These are phyloP conservation scores for Nomada fabriciana DNA, from an alignment of 2,888 invertebrate genomes.

Conservation along the genomic window DNA sequence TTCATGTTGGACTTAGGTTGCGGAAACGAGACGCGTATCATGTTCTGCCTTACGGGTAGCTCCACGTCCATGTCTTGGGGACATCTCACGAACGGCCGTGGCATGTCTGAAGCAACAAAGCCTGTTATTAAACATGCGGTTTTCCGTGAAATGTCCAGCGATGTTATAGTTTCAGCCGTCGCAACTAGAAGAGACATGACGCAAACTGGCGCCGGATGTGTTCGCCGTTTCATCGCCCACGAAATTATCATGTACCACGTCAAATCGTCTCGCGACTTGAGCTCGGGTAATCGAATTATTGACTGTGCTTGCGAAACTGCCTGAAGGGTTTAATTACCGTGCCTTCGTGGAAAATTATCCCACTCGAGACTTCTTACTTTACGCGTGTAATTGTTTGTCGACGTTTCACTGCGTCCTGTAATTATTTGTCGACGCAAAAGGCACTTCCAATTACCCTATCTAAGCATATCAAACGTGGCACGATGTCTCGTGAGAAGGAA, in stretches of 20 bases:
- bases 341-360: not conserved
- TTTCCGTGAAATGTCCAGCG: conserved; percentile 36
- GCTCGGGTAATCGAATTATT: conserved; percentile 42
- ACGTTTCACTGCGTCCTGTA: not conserved
- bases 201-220: conserved; percentile 11
- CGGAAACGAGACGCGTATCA: conserved; percentile 85
- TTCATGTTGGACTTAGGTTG: conserved; percentile 88
- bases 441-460: conserved; percentile 8
- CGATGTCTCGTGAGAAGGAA: not conserved
- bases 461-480: conserved; percentile 8
- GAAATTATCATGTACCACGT: conserved; percentile 6
- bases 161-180: conserved; percentile 32
- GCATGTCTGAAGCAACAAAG: conserved; percentile 79
- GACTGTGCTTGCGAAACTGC: conserved; percentile 32
- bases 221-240: not conserved
- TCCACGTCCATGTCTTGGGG: conserved; percentile 87
- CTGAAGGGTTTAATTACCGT: conserved; percentile 20
- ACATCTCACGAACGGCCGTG: conserved; percentile 87
- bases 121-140: conserved; percentile 64
- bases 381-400: conserved; percentile 21
- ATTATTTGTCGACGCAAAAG: conserved; percentile 10
- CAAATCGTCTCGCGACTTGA: conserved; percentile 19
- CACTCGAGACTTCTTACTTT: conserved; percentile 8
- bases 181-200: conserved; percentile 5
- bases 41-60: conserved; percentile 85